These are phyloP conservation scores for Turnix velox DNA, from an alignment of 2,113 vertebrate genomes.

Conservation along the genomic window DNA sequence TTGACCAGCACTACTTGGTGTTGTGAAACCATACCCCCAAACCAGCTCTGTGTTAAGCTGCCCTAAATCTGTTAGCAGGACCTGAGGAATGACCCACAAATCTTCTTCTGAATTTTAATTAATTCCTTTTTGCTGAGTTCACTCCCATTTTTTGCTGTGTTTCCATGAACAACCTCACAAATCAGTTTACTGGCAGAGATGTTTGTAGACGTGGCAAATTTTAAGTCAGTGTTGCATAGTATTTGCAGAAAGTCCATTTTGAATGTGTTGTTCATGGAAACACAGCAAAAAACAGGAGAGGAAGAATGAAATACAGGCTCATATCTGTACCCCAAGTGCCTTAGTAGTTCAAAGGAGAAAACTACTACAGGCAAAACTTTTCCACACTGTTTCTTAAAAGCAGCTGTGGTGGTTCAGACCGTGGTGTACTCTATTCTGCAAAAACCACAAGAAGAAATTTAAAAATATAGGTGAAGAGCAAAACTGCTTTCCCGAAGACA, in stretches of 20 bases:
- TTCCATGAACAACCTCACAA: conserved; percentile 55
- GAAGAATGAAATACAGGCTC: background rate
- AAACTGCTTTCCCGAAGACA: background rate
- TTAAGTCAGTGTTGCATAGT: conserved; percentile 31
- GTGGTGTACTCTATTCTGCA: background rate
- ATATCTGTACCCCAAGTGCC: background rate
- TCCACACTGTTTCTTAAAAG: background rate
- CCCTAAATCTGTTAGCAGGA: conserved; percentile 1
- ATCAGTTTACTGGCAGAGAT: conserved; percentile 47
- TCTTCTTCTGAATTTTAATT: conserved; percentile 36
- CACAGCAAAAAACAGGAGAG: too few species aligned
- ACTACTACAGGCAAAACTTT: background rate
- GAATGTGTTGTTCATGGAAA: background rate
- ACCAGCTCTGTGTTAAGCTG: background rate
- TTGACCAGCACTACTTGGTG: background rate
- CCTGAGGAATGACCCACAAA: conserved; percentile 20
- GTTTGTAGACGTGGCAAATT: conserved; percentile 53
- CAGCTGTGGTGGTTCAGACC: background rate
- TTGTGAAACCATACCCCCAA: background rate
- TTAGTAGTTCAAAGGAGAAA: background rate
- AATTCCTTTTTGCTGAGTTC: conserved; percentile 53
- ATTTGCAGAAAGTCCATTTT: conserved; percentile 42
- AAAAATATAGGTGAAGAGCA: background rate
- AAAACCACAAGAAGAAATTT: background rate
- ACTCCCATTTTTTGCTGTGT: conserved; percentile 35